These are phyloP conservation scores for Caenorhabditis plicata DNA, from an alignment of 2,888 invertebrate species.

Conservation along the genomic window DNA sequence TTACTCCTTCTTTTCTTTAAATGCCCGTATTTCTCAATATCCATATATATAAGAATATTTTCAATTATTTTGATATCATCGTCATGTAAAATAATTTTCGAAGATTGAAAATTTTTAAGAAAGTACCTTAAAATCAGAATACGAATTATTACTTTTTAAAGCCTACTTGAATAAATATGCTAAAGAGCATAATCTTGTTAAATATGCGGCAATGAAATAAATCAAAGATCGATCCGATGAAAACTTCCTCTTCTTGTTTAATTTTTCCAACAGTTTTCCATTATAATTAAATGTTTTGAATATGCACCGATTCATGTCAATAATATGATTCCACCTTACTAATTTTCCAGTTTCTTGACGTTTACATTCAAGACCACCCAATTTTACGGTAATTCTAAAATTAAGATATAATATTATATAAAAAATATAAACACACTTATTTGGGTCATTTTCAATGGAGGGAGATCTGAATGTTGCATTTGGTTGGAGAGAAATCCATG, in stretches of 20 bases:
- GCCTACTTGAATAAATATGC: too few relatives aligned
- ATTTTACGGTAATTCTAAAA: slow-evolving; percentile 17
- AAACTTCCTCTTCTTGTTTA: slow-evolving; percentile 25
- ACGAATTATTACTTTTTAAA: too few relatives aligned
- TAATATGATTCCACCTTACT: slow-evolving; percentile 23
- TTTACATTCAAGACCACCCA: slow-evolving; percentile 17
- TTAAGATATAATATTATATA: background rate
- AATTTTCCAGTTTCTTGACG: slow-evolving; percentile 28
- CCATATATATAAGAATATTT: too few relatives aligned
- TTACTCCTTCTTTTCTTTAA: too few relatives aligned
- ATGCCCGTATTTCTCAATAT: too few relatives aligned
- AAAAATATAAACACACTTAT: slow-evolving; percentile 1
- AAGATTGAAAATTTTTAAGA: too few relatives aligned
- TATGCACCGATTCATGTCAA: slow-evolving; percentile 32
- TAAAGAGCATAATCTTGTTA: slow-evolving; percentile 22
- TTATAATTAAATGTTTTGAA: slow-evolving; percentile 27
- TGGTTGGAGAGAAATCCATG: slow-evolving; percentile 9
- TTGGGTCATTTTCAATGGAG: slow-evolving; percentile 17
- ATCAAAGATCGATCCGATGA: slow-evolving; percentile 26
- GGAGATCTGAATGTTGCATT: slow-evolving; percentile 4
- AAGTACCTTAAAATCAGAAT: too few relatives aligned
- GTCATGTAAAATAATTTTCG: too few relatives aligned
- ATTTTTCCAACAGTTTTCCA: slow-evolving; percentile 13
- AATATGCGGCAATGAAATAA: slow-evolving; percentile 19
- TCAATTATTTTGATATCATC: too few relatives aligned